Percentiles rank a stretch among this genome's conserved stretches.
Evolutionary conservation across 2,797 vertebrate genomes (phyloP).

Genomic region (Trachurus trachurus): DNA sequence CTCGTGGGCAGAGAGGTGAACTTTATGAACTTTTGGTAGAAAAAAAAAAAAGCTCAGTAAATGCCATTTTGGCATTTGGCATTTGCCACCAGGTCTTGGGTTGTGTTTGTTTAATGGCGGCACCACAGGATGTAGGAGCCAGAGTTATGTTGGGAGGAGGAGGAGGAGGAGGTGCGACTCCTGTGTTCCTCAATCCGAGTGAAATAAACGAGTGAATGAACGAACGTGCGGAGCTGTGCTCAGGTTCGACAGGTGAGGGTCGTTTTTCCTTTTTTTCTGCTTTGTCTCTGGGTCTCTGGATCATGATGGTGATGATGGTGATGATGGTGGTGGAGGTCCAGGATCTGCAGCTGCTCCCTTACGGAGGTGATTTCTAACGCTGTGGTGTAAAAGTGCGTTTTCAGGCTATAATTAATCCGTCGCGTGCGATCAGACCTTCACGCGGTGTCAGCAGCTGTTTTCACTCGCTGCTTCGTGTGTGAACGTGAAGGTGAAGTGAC

Average conservation of each 20-base stretch:
- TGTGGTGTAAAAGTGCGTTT: background rate
- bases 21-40: conserved; percentile 14
- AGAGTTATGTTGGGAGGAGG: too few relatives aligned
- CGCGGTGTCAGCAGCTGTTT: background rate
- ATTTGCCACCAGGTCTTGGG: background rate
- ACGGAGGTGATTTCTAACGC: background rate
- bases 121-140: background rate
- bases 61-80: conserved; percentile 20
- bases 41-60: conserved; percentile 1
- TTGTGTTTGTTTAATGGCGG: conserved; percentile 13
- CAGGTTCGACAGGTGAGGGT: background rate
- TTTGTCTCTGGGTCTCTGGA: conserved; percentile 12
- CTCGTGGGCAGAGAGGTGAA: conserved; percentile 13
- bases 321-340: conserved; percentile 19
- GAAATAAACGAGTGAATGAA: background rate
- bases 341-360: background rate
- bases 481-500: too few relatives aligned
- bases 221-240: background rate
- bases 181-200: background rate
- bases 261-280: background rate
- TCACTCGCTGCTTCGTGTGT: background rate
- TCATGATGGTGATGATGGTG: background rate
- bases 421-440: background rate
- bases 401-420: conserved; percentile 4
- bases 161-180: too few relatives aligned